A percentile compares a stretch with the other conserved stretches of the same genome.
These are phyloP conservation scores for Tillus elongatus DNA, from an alignment of 2,888 invertebrate species.

Conservation along the genomic window DNA sequence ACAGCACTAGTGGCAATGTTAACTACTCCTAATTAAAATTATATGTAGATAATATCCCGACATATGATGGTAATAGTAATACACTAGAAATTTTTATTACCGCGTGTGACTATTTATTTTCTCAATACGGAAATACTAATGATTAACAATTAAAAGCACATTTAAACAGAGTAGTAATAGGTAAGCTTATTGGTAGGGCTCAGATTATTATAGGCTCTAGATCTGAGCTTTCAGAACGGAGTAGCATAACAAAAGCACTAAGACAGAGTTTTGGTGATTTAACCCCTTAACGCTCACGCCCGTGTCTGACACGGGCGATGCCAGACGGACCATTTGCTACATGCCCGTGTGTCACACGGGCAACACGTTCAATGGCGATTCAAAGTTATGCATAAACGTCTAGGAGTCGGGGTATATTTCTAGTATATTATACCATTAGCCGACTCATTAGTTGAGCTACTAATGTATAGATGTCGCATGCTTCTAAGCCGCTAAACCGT, in stretches of 20 bases:
- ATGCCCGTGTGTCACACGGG: too few species aligned
- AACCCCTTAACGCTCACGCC: too few species aligned
- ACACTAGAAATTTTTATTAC: constrained; percentile 11
- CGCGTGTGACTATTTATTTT: constrained; percentile 15
- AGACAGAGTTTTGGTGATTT: constrained; percentile 16
- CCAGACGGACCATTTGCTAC: too few species aligned
- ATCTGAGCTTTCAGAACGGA: constrained; percentile 14
- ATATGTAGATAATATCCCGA: constrained; percentile 15
- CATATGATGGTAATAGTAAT: constrained; percentile 13
- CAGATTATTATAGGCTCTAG: constrained; percentile 13
- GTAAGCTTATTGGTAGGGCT: constrained; percentile 14
- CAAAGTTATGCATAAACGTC: too few species aligned
- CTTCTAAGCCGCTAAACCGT: too few species aligned
- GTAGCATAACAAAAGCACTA: constrained; percentile 13
- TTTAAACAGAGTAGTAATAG: constrained; percentile 14
- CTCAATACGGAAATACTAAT: not conserved
- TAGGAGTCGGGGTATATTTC: too few species aligned
- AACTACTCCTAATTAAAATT: constrained; percentile 14
- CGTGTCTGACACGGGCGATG: too few species aligned
- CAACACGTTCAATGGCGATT: too few species aligned
- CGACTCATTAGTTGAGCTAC: too few species aligned
- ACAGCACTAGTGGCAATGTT: too few species aligned
- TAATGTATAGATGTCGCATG: too few species aligned
- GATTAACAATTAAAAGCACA: constrained; percentile 5
- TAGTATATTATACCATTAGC: too few species aligned